A percentile compares a stretch with the other conserved stretches of the same genome.
Conservation (phyloP, 1,140 invertebrate genomes). For the Anastrepha obliqua region DNA sequence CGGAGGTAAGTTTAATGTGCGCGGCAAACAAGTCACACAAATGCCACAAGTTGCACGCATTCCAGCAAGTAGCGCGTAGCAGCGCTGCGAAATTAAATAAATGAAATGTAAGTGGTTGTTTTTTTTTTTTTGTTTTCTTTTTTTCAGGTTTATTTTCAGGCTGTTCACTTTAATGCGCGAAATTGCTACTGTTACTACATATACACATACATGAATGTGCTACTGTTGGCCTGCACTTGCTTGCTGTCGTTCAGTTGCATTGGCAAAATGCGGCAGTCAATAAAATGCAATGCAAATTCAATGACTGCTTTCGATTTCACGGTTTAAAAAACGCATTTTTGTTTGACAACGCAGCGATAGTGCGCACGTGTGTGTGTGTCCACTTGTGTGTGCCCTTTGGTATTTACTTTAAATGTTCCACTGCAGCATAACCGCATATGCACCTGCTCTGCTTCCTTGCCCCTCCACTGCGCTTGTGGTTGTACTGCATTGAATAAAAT, state of each 20-base stretch:
- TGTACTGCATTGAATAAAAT: neutral
- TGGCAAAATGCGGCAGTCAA: constrained; percentile 37
- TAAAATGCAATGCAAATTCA: constrained; percentile 53
- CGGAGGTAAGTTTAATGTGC: neutral
- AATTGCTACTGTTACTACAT: neutral
- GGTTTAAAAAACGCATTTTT: constrained; percentile 13
- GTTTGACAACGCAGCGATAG: no score
- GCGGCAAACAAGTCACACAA: constrained; percentile 31
- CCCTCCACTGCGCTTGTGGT: neutral
- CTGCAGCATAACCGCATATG: neutral
- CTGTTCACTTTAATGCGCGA: neutral
- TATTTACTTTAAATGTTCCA: constrained; percentile 44
- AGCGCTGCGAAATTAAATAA: constrained; percentile 15
- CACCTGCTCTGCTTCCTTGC: constrained; percentile 27
- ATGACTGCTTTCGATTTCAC: constrained; percentile 41
- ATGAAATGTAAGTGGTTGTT: constrained; percentile 18
- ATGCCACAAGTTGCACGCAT: constrained; percentile 51
- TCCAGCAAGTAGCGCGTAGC: neutral
- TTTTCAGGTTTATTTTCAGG: neutral
- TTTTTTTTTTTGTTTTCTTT: neutral
- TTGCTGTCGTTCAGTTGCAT: neutral
- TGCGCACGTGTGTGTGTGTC: neutral
- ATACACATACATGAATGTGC: neutral
- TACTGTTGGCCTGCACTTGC: constrained; percentile 16
- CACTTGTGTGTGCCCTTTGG: neutral